phyloP scores from a whole-genome alignment of 2,797 vertebrate genomes.

The Jordanella pulchra region DNA sequence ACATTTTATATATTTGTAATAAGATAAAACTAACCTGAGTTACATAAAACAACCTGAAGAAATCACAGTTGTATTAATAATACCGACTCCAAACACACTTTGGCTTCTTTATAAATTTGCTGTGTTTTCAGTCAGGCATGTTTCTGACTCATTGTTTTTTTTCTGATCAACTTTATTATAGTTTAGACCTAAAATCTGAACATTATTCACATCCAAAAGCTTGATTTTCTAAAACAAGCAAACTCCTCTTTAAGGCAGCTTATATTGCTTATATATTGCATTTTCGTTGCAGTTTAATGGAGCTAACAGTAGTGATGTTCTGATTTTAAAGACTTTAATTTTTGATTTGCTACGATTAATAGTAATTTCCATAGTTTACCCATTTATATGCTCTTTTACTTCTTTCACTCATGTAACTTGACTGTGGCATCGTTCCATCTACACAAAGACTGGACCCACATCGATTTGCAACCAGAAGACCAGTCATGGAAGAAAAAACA shows the following conservation, averaged over 20 bases:
- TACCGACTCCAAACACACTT: not conserved
- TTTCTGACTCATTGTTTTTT: not conserved
- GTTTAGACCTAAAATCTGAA: not conserved
- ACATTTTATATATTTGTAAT: not conserved
- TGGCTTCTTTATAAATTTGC: not conserved
- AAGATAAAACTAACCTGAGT: not conserved
- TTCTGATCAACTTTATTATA: not conserved
- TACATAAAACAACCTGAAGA: not conserved
- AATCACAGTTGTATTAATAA: not conserved
- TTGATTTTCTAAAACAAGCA: not conserved
- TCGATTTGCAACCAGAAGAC: not conserved
- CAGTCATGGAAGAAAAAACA: not conserved
- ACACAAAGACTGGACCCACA: not conserved
- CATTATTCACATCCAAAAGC: not conserved
- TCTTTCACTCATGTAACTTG: not conserved
- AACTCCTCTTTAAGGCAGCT: no score
- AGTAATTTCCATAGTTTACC: not conserved
- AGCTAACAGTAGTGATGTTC: not conserved
- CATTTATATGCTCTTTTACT: not conserved
- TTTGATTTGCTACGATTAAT: not conserved
- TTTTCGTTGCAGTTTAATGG: not conserved
- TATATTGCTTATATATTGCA: no score
- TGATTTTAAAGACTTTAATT: not conserved
- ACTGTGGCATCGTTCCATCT: not conserved
- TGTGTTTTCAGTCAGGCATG: not conserved